Evolutionary conservation across 2,113 vertebrate species (phyloP), one percentile per base, ranked within the genome.

Genomic region (Pluvialis apricaria): DNA sequence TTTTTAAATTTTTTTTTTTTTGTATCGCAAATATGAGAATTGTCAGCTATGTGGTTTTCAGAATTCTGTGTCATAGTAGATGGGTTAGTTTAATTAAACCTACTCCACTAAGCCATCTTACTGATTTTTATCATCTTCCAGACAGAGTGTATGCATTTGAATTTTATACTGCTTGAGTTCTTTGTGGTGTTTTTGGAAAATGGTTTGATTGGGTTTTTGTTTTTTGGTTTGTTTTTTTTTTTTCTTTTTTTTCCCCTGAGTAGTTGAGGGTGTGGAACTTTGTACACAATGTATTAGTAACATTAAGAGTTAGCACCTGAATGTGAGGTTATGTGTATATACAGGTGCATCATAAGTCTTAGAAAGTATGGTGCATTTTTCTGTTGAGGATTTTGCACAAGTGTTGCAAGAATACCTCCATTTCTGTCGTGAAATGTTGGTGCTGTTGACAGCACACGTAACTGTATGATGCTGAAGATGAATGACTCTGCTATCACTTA

Each of bases 61-160:
- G 77, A 84, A 34, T 71, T 83, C 5, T 47, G 12, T 87, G 66
- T 44, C 72, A 42, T 31, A 83, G 20, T 61, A 92, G 49, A 64
- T 75, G 54, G 34, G 80, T 91, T 92, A 47, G 76, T 91, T 71
- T 92, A 85, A 89, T 94, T 93, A 81, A 96, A 94, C 79, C 80
- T 90, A 65, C 60, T 82, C 64, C 45, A 21, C 22, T 69, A 73
- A 58, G n/a, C 29, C 60, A 58, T 90, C 52, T 69, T 32, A 51
- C 68, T 89, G 31, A 60, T 77, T 72, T 51, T 88, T 94, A n/a
- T 19, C 38, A 45, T 81, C 85, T 90, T 94, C 38, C 38, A 81
- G 51, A 68, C 40, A 80, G 61, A 55, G 40, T 66, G 21, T 44
- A 65, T 84, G 45, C 8, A 47, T 95, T 88, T 86, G 73, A 78